Evolutionary conservation across 2,888 invertebrate species (phyloP).

Genomic region (Eilema caniola): DNA sequence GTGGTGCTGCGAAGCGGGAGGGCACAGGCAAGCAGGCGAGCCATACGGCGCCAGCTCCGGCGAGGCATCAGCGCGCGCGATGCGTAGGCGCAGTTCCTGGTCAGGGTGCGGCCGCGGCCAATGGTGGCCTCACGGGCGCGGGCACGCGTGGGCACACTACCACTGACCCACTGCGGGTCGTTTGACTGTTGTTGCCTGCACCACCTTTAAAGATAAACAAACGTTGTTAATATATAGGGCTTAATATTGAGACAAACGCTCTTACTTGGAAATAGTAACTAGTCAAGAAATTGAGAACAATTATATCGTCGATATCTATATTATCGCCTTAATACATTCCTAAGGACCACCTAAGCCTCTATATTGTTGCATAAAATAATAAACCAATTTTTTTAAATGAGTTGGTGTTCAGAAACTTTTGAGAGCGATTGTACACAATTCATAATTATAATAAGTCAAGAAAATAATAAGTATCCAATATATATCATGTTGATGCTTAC

Average conservation of each 20-base stretch:
- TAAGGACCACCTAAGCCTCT: too few species aligned
- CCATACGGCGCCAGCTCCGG: constrained; percentile 73
- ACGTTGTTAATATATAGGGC: too few species aligned
- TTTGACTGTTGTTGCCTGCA: constrained; percentile 69
- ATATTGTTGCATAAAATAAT: too few species aligned
- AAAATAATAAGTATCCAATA: not conserved
- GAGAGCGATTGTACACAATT: not conserved
- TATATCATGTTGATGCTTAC: constrained; percentile 58
- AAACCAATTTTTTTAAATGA: too few species aligned
- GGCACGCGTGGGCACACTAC: constrained; percentile 90
- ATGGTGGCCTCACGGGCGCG: constrained; percentile 76
- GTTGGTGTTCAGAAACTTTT: too few species aligned
- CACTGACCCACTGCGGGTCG: constrained; percentile 78
- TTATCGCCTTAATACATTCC: too few species aligned
- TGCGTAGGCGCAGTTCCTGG: constrained; percentile 74
- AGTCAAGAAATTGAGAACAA: too few species aligned
- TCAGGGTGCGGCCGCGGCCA: constrained; percentile 84
- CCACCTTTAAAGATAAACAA: constrained; percentile 64
- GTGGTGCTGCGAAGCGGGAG: constrained; percentile 61
- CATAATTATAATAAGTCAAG: too few species aligned
- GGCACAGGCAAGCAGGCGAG: constrained; percentile 78
- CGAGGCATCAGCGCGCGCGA: constrained; percentile 79
- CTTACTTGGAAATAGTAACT: too few species aligned
- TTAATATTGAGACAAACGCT: too few species aligned
- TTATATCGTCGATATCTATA: too few species aligned